phyloP scores from a whole-genome alignment of 1,140 invertebrate genomes.

The Caerostris darwini region DNA sequence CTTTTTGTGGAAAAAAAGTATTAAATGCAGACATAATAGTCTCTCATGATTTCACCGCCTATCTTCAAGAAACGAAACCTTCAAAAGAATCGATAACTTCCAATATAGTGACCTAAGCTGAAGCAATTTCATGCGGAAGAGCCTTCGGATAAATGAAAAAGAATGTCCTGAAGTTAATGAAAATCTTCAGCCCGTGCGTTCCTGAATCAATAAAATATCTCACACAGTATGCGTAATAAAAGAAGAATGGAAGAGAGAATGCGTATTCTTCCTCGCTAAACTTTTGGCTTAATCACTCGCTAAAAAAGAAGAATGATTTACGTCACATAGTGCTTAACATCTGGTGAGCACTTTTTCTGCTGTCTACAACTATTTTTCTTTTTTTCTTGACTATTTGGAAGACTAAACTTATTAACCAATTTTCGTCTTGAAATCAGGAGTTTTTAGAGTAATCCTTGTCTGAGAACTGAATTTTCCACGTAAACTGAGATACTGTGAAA shows the following conservation, averaged over 20 bases:
- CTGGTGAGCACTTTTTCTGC: neutral
- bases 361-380: too few relatives aligned
- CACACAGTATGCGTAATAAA: neutral
- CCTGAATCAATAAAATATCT: slow-evolving; percentile 48
- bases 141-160: slow-evolving; percentile 51
- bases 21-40: neutral
- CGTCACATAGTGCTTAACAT: neutral
- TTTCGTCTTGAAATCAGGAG: too few relatives aligned
- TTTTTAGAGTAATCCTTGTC: too few relatives aligned
- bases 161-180: slow-evolving; percentile 52
- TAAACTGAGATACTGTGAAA: too few relatives aligned
- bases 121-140: slow-evolving; percentile 34
- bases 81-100: slow-evolving; percentile 28
- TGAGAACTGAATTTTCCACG: too few relatives aligned
- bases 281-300: neutral
- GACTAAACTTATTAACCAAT: too few relatives aligned
- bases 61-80: neutral
- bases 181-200: neutral
- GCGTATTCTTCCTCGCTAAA: neutral
- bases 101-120: slow-evolving; percentile 1
- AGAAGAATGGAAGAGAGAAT: neutral
- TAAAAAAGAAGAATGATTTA: neutral
- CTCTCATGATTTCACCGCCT: neutral
- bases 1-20: neutral
- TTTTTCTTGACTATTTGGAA: too few relatives aligned